Evolutionary conservation across 2,888 invertebrate species (phyloP), one percentile per base, ranked within the genome.

Genomic region (Drosophila seclusa): DNA sequence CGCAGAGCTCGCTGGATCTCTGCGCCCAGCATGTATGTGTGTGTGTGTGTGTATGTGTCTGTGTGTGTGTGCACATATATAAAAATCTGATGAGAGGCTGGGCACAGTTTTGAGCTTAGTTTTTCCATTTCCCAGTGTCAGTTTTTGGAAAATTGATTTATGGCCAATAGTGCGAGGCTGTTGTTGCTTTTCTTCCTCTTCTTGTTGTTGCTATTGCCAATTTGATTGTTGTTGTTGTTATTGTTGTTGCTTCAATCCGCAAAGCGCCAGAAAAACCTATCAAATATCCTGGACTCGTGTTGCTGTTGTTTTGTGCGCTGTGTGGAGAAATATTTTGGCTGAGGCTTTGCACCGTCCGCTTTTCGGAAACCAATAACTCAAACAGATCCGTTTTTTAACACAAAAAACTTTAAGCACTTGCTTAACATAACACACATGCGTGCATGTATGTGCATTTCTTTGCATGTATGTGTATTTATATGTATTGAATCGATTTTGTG

Each of bases 121-220:
- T 86, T 86, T 86, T 89, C 85, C 85, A 86, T 86, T 86, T 86
- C 85, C 85, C 85, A 80, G 85, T 86, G 85, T 86, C 85, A 86
- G 40, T 82, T 89, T 85, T 89, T 82, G 73, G 85, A 86, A 86
- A 86, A 86, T 89, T 86, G 85, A 86, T 86, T 86, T 86, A 86
- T 86, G 69, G 85, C 90, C 85, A 86, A 86, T 86, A 89, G 78
- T 68, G 70, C 64, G 73, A 61, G 68, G 45, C 61, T 27, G 55
- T 72, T 54, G 70, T 64, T 42, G 27, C 27, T 40, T 13, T 54
- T 27, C 32, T 34, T 54, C 16, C 45, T 2, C 8, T 16, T 13
- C 1, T 5, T 13, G 13, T 13, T 38, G 18, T 29, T 42, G 4
- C 3, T 8, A 16, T 48, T 48, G 21, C 24, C n/a, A 40, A 24